phyloP scores from a whole-genome alignment of 2,888 invertebrate genomes.

The Sarcophaga caerulescens region DNA sequence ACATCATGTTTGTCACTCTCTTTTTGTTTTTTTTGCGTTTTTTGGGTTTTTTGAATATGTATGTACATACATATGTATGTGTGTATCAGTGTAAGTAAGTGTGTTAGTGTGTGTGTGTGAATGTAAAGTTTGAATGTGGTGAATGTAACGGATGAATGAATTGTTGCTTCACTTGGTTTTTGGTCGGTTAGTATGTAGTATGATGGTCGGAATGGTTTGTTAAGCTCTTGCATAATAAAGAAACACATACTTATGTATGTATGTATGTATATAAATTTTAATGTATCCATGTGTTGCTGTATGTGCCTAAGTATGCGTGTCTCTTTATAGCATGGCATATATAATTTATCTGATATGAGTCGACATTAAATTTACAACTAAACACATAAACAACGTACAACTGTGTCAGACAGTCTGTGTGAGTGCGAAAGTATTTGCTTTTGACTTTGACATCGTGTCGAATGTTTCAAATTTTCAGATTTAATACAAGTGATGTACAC shows the following conservation, averaged over 20 bases:
- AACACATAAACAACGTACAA: slow-evolving; percentile 11
- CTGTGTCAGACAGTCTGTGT: neutral
- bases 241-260: neutral
- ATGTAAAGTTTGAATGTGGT: neutral
- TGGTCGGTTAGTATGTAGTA: neutral
- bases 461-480: slow-evolving; percentile 42
- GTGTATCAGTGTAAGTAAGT: neutral
- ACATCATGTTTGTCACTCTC: neutral
- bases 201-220: slow-evolving; percentile 33
- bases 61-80: no score
- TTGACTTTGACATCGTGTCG: slow-evolving; percentile 31
- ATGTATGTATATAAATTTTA: neutral
- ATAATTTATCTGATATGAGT: slow-evolving; percentile 32
- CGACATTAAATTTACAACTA: slow-evolving; percentile 46
- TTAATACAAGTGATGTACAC: slow-evolving; percentile 39
- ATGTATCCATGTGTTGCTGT: neutral
- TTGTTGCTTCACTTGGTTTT: slow-evolving; percentile 24
- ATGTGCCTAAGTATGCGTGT: neutral
- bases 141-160: slow-evolving; percentile 12
- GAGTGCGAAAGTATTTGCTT: neutral
- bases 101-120: no score
- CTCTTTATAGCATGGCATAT: neutral
- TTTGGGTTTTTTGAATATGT: no score
- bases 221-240: slow-evolving; percentile 8
- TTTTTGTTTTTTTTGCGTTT: no score